Conservation (phyloP, 1,140 invertebrate genomes). For the Myzus persicae region DNA sequence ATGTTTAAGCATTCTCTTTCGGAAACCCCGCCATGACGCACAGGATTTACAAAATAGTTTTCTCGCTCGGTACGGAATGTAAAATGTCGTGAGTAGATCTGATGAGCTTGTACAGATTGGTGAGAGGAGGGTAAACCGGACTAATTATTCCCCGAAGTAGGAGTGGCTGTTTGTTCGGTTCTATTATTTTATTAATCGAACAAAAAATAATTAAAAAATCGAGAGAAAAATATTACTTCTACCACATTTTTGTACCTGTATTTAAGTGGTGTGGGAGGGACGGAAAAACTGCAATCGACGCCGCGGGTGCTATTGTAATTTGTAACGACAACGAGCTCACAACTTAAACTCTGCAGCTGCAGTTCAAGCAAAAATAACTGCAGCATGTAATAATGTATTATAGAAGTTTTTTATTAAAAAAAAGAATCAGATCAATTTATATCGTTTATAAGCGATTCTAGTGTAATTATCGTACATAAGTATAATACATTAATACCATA, state of each 20-base stretch:
- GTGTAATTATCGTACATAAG: neutral
- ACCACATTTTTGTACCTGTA: neutral
- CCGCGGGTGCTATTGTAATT: neutral
- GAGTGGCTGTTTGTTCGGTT: neutral
- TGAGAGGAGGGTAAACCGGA: neutral
- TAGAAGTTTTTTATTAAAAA: neutral
- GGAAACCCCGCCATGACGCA: neutral
- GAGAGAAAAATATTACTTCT: neutral
- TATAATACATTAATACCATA: neutral
- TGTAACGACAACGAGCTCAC: neutral
- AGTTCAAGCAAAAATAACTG: neutral
- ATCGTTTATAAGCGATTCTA: neutral
- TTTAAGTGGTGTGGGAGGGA: neutral
- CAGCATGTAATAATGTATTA: neutral
- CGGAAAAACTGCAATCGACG: neutral
- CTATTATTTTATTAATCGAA: neutral
- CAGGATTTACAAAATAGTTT: neutral
- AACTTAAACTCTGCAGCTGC: neutral
- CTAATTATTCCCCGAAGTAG: neutral
- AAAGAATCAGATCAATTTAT: neutral
- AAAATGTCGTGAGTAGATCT: neutral
- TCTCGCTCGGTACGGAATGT: neutral
- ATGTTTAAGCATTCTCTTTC: slow-evolving; percentile 24
- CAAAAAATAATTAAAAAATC: neutral
- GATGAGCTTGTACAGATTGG: neutral